Percentiles rank a stretch among this genome's conserved stretches.
These are phyloP conservation scores for Maccullochella peelii DNA, from an alignment of 2,113 vertebrate species.

Conservation along the genomic window DNA sequence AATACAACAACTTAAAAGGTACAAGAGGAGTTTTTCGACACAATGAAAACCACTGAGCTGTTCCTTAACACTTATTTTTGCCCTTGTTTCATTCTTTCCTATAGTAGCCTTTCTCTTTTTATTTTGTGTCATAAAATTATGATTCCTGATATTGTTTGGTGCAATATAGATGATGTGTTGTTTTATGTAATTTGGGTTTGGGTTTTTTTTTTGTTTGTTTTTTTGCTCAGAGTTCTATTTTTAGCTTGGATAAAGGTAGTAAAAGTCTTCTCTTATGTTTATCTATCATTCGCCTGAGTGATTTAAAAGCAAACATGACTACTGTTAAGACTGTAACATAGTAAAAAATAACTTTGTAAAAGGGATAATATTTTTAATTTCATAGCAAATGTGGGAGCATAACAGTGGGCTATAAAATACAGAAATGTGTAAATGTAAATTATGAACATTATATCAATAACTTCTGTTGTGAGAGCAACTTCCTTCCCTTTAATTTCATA, in stretches of 20 bases:
- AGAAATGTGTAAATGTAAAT: conserved; percentile 32
- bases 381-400: neutral
- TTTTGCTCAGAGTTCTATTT: neutral
- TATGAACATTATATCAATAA: neutral
- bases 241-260: neutral
- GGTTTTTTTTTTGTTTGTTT: neutral
- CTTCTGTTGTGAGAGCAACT: neutral
- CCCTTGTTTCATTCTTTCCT: conserved; percentile 14
- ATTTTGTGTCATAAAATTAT: neutral
- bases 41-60: conserved; percentile 34
- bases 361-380: conserved; percentile 35
- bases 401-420: neutral
- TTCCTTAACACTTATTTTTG: neutral
- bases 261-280: neutral
- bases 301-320: neutral
- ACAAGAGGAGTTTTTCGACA: neutral
- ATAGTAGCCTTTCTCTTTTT: neutral
- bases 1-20: neutral
- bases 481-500: neutral
- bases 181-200: neutral
- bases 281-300: neutral
- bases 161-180: neutral
- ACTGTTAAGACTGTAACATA: conserved; percentile 25
- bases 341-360: conserved; percentile 30
- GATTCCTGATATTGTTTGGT: conserved; percentile 32